Evolutionary conservation across 2,113 vertebrate genomes (phyloP).

Genomic region (Semicossyphus pulcher): DNA sequence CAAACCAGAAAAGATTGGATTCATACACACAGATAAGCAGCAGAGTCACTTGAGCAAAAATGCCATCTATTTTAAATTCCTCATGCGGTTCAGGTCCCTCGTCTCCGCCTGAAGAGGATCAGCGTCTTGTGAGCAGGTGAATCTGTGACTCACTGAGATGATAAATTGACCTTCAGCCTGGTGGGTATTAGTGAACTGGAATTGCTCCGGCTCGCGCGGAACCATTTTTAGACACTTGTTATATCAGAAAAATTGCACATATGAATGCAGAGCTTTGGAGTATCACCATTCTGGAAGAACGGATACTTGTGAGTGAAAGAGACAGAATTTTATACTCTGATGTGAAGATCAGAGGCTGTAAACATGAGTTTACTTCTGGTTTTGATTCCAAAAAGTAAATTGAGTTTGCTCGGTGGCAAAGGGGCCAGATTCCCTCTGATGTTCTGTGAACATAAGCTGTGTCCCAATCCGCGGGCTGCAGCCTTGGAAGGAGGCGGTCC

Average conservation of each 20-base stretch:
- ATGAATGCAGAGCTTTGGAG: neutral
- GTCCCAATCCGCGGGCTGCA: too few species aligned
- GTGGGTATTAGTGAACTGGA: constrained; percentile 42
- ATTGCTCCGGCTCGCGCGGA: constrained; percentile 23
- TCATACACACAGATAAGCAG: constrained; percentile 52
- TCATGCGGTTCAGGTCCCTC: constrained; percentile 24
- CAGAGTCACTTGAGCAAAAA: constrained; percentile 56
- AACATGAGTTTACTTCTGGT: neutral
- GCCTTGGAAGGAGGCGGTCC: too few species aligned
- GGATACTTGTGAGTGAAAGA: neutral
- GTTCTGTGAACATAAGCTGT: neutral
- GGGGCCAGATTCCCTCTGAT: constrained; percentile 14
- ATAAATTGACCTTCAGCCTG: constrained; percentile 71
- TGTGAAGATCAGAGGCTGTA: neutral
- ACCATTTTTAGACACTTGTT: constrained; percentile 36
- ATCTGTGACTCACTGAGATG: constrained; percentile 54
- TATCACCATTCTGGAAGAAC: constrained; percentile 13
- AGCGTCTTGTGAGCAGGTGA: constrained; percentile 58
- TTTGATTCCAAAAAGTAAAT: constrained; percentile 38
- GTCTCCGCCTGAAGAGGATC: constrained; percentile 48
- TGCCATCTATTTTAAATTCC: constrained; percentile 62
- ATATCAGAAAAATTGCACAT: constrained; percentile 25
- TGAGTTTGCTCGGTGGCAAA: constrained; percentile 5
- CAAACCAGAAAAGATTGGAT: constrained; percentile 23
- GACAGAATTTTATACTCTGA: neutral